phyloP scores from a whole-genome alignment of 2,113 vertebrate species.

The Orientallactaga bullata region DNA sequence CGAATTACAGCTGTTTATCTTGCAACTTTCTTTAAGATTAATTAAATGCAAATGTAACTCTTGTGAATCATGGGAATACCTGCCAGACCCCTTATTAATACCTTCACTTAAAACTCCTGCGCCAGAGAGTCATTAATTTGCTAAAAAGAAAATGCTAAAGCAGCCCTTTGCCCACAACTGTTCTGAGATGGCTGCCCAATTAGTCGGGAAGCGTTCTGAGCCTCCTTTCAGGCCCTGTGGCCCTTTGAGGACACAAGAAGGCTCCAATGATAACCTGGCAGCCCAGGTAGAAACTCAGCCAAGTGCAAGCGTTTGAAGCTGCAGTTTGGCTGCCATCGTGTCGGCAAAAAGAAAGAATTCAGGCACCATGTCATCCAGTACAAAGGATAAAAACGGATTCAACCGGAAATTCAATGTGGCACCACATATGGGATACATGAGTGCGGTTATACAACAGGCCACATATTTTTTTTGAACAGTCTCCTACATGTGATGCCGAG shows the following conservation, averaged over 20 bases:
- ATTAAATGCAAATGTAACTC: constrained; percentile 93
- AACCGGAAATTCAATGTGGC: constrained; percentile 97
- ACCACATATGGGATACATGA: constrained; percentile 98
- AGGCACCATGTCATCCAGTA: constrained; percentile 92
- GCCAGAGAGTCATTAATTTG: constrained; percentile 91
- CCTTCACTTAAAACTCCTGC: constrained; percentile 90
- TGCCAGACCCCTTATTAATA: constrained; percentile 94
- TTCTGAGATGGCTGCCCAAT: constrained; percentile 89
- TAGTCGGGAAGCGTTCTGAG: constrained; percentile 85
- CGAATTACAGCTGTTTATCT: constrained; percentile 94
- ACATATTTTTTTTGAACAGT: constrained; percentile 91
- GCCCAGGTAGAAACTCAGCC: constrained; percentile 93
- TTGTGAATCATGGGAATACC: constrained; percentile 91
- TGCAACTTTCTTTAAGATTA: constrained; percentile 93
- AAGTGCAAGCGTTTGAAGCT: constrained; percentile 92
- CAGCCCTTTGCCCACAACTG: constrained; percentile 88
- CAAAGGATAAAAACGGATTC: constrained; percentile 93
- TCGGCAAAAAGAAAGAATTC: constrained; percentile 91
- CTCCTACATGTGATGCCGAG: constrained; percentile 94
- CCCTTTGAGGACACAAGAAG: constrained; percentile 91
- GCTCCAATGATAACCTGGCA: constrained; percentile 94
- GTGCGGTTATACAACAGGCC: constrained; percentile 94
- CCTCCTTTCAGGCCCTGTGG: constrained; percentile 90
- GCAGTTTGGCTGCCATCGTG: constrained; percentile 93
- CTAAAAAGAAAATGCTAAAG: constrained; percentile 81